phyloP scores from a whole-genome alignment of 2,113 vertebrate genomes.

The Oriolus oriolus region DNA sequence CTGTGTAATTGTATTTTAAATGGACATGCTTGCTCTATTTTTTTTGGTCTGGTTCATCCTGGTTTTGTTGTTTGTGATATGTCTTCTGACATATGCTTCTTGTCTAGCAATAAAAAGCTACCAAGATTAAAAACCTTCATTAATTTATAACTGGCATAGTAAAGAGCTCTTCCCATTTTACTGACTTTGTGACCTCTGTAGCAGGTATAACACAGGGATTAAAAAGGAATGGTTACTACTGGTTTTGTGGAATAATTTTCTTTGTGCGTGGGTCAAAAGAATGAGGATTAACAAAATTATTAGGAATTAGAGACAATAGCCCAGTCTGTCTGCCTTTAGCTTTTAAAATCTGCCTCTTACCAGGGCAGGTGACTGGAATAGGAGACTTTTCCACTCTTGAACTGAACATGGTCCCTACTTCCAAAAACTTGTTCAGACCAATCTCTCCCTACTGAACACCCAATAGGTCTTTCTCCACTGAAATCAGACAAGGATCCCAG shows the following conservation, averaged over 20 bases:
- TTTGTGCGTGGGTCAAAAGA: not conserved
- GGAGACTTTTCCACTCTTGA: not conserved
- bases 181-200: not conserved
- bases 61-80: conserved; percentile 23
- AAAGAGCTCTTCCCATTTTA: not conserved
- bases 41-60: not conserved
- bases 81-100: conserved; percentile 23
- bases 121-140: not conserved
- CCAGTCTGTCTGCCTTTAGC: not conserved
- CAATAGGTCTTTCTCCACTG: not conserved
- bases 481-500: not conserved
- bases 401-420: not conserved
- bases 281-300: not conserved
- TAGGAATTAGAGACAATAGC: not conserved
- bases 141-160: not conserved
- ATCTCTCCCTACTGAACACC: not conserved
- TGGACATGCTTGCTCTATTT: conserved; percentile 15
- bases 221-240: not conserved
- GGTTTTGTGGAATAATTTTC: conserved; percentile 18
- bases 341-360: not conserved
- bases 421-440: not conserved
- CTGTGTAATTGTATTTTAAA: conserved; percentile 54
- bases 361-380: not conserved
- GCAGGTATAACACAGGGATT: not conserved
- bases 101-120: conserved; percentile 4